These are phyloP conservation scores for Campaea margaritaria DNA, from an alignment of 2,888 invertebrate genomes.

Conservation along the genomic window DNA sequence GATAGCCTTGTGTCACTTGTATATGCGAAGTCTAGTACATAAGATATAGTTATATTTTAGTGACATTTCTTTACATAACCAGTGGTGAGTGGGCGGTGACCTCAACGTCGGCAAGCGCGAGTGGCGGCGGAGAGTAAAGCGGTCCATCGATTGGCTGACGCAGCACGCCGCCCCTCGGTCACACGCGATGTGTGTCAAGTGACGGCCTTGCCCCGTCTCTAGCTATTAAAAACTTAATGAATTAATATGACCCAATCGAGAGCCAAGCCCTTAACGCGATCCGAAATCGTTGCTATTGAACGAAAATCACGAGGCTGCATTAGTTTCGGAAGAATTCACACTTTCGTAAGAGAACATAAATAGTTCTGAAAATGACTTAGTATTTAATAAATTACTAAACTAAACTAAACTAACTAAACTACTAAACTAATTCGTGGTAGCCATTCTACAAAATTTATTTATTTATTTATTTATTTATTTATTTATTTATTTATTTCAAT, in stretches of 20 bases:
- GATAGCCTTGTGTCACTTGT: not conserved
- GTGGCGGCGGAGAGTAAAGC: slow-evolving; percentile 60
- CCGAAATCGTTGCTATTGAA: slow-evolving; percentile 50
- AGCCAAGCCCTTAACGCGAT: slow-evolving; percentile 56
- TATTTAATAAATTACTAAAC: no score
- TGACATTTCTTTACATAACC: slow-evolving; percentile 34
- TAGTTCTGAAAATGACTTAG: no score
- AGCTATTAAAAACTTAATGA: slow-evolving; percentile 82
- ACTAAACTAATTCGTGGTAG: not conserved
- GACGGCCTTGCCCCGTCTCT: slow-evolving; percentile 82
- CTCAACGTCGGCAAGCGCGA: slow-evolving; percentile 57
- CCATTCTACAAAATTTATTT: no score
- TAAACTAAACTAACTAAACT: no score
- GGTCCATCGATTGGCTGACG: slow-evolving; percentile 79
- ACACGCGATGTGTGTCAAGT: slow-evolving; percentile 79
- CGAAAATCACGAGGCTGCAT: slow-evolving; percentile 40
- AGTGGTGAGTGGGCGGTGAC: slow-evolving; percentile 67
- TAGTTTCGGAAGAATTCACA: no score
- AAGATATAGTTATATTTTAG: not conserved
- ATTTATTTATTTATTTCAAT: no score
- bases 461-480: no score
- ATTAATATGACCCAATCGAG: slow-evolving; percentile 71
- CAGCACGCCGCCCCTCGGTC: slow-evolving; percentile 74
- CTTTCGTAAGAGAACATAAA: no score
- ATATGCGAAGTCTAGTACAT: not conserved